These are phyloP conservation scores for Actinia tenebrosa DNA, from an alignment of 64 coral and sea anemone species.

Conservation along the genomic window DNA sequence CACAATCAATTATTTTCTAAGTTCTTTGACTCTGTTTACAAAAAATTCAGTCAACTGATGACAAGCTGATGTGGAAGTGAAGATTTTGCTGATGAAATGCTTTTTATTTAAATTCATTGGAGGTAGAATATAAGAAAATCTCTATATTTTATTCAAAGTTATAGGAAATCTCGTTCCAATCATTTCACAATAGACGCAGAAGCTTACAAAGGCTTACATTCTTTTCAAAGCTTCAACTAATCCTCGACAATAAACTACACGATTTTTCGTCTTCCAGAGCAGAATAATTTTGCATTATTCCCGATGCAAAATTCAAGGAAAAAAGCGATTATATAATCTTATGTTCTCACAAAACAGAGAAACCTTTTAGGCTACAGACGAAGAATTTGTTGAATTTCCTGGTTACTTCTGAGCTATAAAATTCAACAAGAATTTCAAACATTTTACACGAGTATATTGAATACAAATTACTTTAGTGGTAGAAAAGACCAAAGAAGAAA, in stretches of 20 bases:
- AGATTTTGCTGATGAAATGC: not conserved
- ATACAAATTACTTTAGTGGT: no score
- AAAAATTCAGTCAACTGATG: not conserved
- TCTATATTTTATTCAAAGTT: not conserved
- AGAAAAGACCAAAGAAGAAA: no score
- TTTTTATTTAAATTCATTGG: not conserved
- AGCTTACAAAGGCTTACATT: not conserved
- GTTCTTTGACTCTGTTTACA: not conserved
- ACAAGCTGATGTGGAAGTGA: no score
- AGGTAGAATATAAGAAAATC: not conserved
- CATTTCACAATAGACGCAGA: not conserved
- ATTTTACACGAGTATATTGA: not conserved
- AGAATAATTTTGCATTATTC: not conserved
- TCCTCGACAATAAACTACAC: not conserved
- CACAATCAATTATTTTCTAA: not conserved
- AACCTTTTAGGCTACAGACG: no score
- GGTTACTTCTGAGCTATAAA: not conserved
- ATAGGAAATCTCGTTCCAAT: not conserved
- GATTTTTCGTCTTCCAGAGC: not conserved
- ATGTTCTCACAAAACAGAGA: no score
- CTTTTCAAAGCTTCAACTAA: not conserved
- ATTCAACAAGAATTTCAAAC: not conserved
- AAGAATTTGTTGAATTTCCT: not conserved
- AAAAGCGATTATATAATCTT: no score
- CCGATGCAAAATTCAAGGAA: no score